Percentiles rank a stretch among this genome's conserved stretches.
Conservation (phyloP, 2,888 invertebrate species). For the Eupithecia centaureata region DNA sequence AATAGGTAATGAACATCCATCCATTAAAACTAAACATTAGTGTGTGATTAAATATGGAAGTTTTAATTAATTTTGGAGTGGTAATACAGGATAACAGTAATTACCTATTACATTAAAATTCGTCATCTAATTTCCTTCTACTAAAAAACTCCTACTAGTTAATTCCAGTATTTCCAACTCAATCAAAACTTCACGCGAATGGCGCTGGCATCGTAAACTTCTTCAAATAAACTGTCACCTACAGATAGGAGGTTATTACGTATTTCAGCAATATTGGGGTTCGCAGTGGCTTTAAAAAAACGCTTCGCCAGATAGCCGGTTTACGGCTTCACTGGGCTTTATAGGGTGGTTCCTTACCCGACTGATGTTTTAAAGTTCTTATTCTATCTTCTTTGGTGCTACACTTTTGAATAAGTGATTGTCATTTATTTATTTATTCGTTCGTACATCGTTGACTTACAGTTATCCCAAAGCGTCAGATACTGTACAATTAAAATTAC, state of each 20-base stretch:
- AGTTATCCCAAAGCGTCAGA: too few relatives aligned
- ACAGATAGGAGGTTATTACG: slow-evolving; percentile 43
- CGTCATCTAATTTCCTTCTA: neutral
- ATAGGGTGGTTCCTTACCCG: slow-evolving; percentile 15
- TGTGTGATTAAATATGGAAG: too few relatives aligned
- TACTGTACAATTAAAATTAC: too few relatives aligned
- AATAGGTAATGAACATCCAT: too few relatives aligned
- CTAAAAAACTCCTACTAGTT: neutral
- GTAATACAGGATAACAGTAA: neutral
- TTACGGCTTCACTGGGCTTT: slow-evolving; percentile 35
- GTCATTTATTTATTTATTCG: too few relatives aligned
- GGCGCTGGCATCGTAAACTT: slow-evolving; percentile 10
- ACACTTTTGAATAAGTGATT: neutral
- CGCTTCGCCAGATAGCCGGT: slow-evolving; percentile 29
- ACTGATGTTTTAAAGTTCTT: neutral
- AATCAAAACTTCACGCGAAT: slow-evolving; percentile 20
- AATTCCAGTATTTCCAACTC: slow-evolving; percentile 6
- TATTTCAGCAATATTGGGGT: slow-evolving; percentile 47
- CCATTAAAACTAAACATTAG: too few relatives aligned
- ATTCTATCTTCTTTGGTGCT: neutral
- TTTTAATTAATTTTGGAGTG: neutral
- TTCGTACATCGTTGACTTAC: too few relatives aligned
- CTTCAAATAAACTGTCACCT: slow-evolving; percentile 38
- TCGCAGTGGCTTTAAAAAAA: slow-evolving; percentile 39
- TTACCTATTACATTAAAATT: neutral